phyloP scores from a whole-genome alignment of 2,113 vertebrate genomes.

The Caloenas nicobarica region DNA sequence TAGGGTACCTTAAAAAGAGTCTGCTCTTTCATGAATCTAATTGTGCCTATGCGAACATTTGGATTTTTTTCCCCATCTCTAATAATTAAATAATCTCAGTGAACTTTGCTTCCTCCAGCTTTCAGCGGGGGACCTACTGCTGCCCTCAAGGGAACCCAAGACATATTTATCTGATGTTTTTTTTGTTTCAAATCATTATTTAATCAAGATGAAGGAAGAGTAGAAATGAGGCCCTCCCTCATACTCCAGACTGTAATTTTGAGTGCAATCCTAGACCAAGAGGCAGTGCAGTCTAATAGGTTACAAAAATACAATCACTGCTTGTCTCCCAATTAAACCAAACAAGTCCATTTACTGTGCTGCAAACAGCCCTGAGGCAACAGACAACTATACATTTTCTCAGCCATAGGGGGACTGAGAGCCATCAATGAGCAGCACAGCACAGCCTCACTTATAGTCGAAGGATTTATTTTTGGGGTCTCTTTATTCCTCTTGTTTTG shows the following conservation, averaged over 20 bases:
- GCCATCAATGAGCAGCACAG: not conserved
- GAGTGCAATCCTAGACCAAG: conserved; percentile 56
- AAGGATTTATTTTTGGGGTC: not conserved
- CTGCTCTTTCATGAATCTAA: conserved; percentile 32
- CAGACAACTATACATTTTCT: conserved; percentile 29
- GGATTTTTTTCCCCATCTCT: not conserved
- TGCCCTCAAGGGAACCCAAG: conserved; percentile 55
- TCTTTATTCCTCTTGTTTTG: conserved; percentile 2
- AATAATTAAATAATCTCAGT: conserved; percentile 66
- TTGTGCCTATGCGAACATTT: conserved; percentile 22
- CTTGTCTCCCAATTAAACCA: conserved; percentile 69
- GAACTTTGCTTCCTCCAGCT: conserved; percentile 29
- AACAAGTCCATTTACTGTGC: conserved; percentile 66
- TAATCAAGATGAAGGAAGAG: conserved; percentile 58
- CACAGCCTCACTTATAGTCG: not conserved
- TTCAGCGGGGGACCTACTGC: conserved; percentile 35
- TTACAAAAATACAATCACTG: conserved; percentile 72
- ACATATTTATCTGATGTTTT: conserved; percentile 50
- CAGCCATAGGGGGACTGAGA: conserved; percentile 22
- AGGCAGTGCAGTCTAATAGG: conserved; percentile 59
- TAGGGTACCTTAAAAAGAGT: not conserved
- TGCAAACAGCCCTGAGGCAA: conserved; percentile 65
- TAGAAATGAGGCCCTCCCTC: conserved; percentile 54
- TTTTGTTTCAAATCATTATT: conserved; percentile 75
- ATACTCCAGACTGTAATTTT: conserved; percentile 66